Conservation (phyloP, 2,113 vertebrate species). For the Talpa occidentalis region DNA sequence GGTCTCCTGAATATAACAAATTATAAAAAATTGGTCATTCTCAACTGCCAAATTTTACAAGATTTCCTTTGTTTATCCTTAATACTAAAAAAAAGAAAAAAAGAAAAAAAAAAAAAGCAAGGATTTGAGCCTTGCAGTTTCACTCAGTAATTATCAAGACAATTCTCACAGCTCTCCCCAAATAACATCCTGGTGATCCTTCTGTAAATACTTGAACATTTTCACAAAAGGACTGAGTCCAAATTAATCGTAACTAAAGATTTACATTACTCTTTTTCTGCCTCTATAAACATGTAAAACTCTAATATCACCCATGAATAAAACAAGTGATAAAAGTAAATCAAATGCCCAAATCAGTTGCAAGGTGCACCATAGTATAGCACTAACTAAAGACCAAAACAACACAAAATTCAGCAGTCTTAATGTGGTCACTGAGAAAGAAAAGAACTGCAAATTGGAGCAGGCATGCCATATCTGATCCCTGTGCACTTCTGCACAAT, state of each 20-base stretch:
- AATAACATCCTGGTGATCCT: background rate
- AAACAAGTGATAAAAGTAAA: constrained; percentile 5
- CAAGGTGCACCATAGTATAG: background rate
- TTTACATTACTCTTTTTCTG: constrained; percentile 17
- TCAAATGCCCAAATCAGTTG: constrained; percentile 7
- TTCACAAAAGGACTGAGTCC: constrained; percentile 27
- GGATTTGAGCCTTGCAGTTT: background rate
- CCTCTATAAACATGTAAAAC: constrained; percentile 56
- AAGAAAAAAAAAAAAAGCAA: background rate
- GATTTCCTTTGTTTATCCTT: background rate
- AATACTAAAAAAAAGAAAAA: background rate
- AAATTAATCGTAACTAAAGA: background rate
- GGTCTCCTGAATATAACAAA: background rate
- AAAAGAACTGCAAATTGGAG: background rate
- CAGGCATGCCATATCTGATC: background rate
- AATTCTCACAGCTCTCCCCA: background rate
- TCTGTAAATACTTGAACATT: constrained; percentile 49
- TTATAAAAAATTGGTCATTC: constrained; percentile 20
- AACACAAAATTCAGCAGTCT: constrained; percentile 22
- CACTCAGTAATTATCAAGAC: background rate
- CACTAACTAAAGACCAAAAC: constrained; percentile 19
- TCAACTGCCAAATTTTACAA: background rate
- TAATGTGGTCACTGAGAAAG: constrained; percentile 23
- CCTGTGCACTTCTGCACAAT: background rate
- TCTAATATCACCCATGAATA: constrained; percentile 38